Evolutionary conservation across 1,140 invertebrate species (phyloP).

Genomic region (Acromyrmex charruanus): DNA sequence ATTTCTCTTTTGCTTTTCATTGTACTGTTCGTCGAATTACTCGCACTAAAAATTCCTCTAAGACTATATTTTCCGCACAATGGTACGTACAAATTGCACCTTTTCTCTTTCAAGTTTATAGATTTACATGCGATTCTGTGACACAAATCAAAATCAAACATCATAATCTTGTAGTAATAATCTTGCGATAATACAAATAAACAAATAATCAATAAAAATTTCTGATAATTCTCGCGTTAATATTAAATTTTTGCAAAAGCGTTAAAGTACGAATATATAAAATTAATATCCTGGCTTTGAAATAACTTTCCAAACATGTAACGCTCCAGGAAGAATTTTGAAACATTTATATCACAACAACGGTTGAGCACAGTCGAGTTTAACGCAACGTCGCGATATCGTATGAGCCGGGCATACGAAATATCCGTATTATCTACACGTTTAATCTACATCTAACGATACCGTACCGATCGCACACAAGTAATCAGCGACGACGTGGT

Average conservation of each 20-base stretch:
- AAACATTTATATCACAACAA: neutral
- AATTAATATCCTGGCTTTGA: neutral
- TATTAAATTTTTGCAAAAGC: no score
- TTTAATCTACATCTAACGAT: neutral
- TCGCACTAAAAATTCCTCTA: constrained; percentile 19
- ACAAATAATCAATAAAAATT: neutral
- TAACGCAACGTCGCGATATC: neutral
- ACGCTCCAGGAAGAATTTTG: neutral
- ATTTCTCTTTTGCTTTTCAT: neutral
- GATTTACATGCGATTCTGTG: neutral
- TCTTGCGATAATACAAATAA: neutral
- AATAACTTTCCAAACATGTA: neutral
- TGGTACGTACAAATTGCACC: neutral
- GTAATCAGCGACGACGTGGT: neutral
- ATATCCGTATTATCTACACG: neutral
- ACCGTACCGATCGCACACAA: neutral
- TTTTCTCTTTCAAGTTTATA: neutral
- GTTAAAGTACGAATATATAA: neutral
- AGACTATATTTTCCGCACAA: neutral
- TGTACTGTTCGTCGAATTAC: neutral
- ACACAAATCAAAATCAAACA: neutral
- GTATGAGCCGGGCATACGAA: neutral
- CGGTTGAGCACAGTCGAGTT: neutral
- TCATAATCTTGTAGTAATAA: neutral
- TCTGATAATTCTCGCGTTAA: neutral